A percentile compares a stretch with the other conserved stretches of the same genome.
Evolutionary conservation across 2,797 vertebrate species (phyloP).

Genomic region (Pitangus sulphuratus): DNA sequence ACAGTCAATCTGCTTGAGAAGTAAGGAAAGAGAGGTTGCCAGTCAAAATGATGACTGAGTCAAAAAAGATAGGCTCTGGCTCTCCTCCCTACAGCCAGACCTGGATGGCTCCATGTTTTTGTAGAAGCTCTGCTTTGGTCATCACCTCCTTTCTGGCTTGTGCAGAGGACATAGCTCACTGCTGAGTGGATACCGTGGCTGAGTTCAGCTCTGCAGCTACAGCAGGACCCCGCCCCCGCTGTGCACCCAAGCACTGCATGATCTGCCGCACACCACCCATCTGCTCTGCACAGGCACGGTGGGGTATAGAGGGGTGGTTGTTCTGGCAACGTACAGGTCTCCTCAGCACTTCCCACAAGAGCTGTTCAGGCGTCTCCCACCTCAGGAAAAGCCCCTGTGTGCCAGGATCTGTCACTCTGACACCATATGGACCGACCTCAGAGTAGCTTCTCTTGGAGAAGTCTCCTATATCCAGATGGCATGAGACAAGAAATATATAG

Average conservation of each 20-base stretch:
- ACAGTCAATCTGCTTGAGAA: background rate
- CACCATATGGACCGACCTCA: background rate
- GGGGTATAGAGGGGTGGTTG: background rate
- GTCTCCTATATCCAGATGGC: background rate
- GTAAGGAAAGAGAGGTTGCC: background rate
- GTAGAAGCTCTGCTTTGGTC: background rate
- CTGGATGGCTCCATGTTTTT: background rate
- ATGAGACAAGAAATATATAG: background rate
- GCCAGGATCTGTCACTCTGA: background rate
- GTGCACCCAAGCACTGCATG: fast-evolving
- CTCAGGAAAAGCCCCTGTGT: background rate
- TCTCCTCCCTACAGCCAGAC: background rate
- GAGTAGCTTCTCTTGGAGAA: background rate
- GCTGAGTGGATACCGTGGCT: fast-evolving
- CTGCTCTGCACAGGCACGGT: background rate
- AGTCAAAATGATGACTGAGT: background rate
- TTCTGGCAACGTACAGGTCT: background rate
- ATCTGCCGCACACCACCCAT: fast-evolving
- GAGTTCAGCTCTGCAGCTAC: background rate
- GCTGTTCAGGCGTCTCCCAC: background rate
- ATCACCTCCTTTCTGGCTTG: fast-evolving
- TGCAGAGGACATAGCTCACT: background rate
- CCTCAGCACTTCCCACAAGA: background rate
- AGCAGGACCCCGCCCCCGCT: background rate
- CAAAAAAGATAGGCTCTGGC: background rate